Conservation (phyloP, 2,797 vertebrate genomes). For the Spinus olivaceus region DNA sequence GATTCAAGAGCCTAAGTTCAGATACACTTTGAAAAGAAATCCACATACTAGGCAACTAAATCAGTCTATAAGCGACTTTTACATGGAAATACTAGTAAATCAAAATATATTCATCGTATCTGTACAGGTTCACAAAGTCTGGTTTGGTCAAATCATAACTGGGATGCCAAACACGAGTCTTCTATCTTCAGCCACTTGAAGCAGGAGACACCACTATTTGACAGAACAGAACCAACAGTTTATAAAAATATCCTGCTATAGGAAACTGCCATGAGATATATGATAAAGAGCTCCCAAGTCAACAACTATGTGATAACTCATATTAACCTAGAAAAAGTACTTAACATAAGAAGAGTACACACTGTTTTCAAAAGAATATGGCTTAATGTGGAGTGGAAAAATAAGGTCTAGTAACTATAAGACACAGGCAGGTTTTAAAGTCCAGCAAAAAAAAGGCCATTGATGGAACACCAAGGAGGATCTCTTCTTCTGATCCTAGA, state of each 20-base stretch:
- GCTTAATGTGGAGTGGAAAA: background rate
- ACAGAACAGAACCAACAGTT: background rate
- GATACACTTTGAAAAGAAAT: background rate
- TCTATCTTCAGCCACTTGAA: background rate
- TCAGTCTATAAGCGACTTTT: background rate
- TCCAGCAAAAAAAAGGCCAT: background rate
- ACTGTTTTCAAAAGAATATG: background rate
- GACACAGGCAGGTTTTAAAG: background rate
- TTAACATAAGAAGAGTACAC: background rate
- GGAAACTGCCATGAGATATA: background rate
- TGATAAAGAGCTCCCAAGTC: background rate
- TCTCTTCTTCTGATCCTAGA: background rate
- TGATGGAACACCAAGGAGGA: background rate
- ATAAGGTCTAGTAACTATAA: background rate
- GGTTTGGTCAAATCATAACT: background rate
- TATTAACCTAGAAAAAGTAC: background rate
- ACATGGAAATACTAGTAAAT: background rate
- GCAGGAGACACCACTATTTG: background rate
- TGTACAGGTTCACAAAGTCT: background rate
- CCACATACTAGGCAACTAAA: background rate
- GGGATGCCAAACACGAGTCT: background rate
- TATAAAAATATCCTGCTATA: background rate
- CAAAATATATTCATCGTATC: background rate
- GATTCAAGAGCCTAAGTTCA: background rate
- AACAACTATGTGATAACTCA: background rate